A percentile compares a stretch with the other conserved stretches of the same genome.
phyloP scores from a whole-genome alignment of 1,140 invertebrate species.

The Akabosia matsudoensis region DNA sequence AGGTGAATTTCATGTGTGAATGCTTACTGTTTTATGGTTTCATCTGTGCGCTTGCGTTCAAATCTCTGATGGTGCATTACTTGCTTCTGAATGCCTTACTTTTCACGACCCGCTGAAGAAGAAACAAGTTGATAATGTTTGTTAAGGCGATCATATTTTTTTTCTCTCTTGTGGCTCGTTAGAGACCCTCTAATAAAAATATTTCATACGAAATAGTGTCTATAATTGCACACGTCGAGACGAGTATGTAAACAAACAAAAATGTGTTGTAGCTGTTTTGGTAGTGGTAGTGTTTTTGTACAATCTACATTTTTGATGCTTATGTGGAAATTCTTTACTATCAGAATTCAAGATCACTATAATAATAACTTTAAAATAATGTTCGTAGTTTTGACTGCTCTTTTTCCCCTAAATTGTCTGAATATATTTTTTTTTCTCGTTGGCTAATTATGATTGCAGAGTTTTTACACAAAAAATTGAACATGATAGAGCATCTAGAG shows the following conservation, averaged over 20 bases:
- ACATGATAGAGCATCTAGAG: not conserved
- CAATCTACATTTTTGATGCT: too few relatives aligned
- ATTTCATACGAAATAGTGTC: not conserved
- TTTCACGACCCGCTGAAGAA: too few relatives aligned
- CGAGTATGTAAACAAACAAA: not conserved
- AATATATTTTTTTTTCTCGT: conserved; percentile 12
- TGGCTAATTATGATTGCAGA: conserved; percentile 15
- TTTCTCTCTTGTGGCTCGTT: conserved; percentile 24
- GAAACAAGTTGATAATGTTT: too few relatives aligned
- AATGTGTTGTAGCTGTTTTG: not conserved
- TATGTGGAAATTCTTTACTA: too few relatives aligned
- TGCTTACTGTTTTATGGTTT: conserved; percentile 24
- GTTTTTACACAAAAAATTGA: conserved; percentile 17
- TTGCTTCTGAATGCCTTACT: conserved; percentile 12
- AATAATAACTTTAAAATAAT: not conserved
- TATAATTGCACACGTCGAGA: not conserved
- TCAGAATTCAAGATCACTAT: not conserved
- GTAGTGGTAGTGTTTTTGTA: too few relatives aligned
- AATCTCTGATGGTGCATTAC: not conserved
- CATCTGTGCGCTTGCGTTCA: not conserved
- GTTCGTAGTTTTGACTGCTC: not conserved
- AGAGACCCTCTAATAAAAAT: conserved; percentile 16
- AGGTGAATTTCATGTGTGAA: conserved; percentile 16
- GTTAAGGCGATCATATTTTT: conserved; percentile 17
- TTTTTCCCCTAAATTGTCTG: conserved; percentile 15